A percentile compares a stretch with the other conserved stretches of the same genome.
Conservation (phyloP, 2,888 invertebrate genomes). For the Acutogordius australiensis region DNA sequence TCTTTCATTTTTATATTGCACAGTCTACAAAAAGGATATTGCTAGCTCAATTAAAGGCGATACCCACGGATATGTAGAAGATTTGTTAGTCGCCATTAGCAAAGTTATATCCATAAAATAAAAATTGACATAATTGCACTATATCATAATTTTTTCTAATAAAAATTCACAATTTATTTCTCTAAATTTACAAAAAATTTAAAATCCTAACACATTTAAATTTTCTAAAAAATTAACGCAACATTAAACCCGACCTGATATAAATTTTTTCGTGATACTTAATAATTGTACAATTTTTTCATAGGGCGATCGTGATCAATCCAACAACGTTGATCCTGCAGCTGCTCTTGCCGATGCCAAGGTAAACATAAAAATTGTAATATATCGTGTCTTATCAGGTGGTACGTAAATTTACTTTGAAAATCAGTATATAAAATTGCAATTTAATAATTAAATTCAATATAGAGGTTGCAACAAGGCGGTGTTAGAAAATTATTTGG, state of each 20-base stretch:
- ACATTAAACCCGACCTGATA: too few species aligned
- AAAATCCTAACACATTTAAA: too few species aligned
- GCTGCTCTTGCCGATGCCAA: background rate
- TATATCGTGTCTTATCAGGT: background rate
- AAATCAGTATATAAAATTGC: background rate
- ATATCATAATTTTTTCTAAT: too few species aligned
- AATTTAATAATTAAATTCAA: background rate
- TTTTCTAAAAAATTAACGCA: too few species aligned
- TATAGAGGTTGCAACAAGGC: background rate
- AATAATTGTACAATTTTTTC: too few species aligned
- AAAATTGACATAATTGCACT: too few species aligned
- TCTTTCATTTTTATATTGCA: too few species aligned
- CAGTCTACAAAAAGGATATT: conserved; percentile 1
- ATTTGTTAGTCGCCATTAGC: background rate
- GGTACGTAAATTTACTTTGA: background rate
- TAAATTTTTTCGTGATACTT: too few species aligned
- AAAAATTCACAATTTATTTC: too few species aligned
- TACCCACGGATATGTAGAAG: background rate
- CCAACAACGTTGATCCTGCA: background rate
- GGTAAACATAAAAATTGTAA: background rate
- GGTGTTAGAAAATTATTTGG: background rate
- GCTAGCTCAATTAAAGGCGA: background rate
- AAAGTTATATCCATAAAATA: background rate
- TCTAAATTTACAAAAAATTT: too few species aligned
- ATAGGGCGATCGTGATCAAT: background rate